These are phyloP conservation scores for Actinemys pallida DNA, from an alignment of 2,113 vertebrate genomes.

Conservation along the genomic window DNA sequence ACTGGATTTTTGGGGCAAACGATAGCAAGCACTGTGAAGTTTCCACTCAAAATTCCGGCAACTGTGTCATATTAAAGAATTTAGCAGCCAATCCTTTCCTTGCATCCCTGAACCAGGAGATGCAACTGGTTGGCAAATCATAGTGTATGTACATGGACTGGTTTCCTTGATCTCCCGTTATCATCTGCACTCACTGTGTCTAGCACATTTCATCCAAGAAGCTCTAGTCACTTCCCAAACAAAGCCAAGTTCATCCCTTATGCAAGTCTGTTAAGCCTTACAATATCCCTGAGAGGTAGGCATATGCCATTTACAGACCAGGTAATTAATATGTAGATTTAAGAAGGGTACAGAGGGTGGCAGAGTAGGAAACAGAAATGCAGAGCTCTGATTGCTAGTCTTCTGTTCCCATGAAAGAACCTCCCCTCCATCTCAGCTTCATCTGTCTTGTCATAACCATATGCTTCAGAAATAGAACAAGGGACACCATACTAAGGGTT, in stretches of 20 bases:
- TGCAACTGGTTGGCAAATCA: not conserved
- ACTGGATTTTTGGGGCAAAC: not conserved
- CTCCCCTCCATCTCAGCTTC: accelerated
- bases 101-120: not conserved
- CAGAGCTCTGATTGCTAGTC: not conserved
- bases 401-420: not conserved
- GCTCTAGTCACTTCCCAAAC: not conserved
- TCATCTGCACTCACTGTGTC: not conserved
- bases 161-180: not conserved
- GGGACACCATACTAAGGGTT: not conserved
- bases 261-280: not conserved
- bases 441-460: accelerated
- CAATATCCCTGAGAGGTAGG: not conserved
- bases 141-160: accelerated
- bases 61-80: not conserved
- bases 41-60: not conserved
- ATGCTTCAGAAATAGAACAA: accelerated
- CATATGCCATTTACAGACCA: accelerated
- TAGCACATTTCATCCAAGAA: not conserved
- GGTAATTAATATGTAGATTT: not conserved
- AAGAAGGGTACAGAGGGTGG: not conserved
- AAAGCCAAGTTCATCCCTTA: not conserved
- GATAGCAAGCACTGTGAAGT: not conserved
- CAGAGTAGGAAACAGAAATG: not conserved
- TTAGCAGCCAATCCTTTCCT: not conserved